Conservation (phyloP, 2,888 invertebrate species). For the Pycnomerus fuliginosus region DNA sequence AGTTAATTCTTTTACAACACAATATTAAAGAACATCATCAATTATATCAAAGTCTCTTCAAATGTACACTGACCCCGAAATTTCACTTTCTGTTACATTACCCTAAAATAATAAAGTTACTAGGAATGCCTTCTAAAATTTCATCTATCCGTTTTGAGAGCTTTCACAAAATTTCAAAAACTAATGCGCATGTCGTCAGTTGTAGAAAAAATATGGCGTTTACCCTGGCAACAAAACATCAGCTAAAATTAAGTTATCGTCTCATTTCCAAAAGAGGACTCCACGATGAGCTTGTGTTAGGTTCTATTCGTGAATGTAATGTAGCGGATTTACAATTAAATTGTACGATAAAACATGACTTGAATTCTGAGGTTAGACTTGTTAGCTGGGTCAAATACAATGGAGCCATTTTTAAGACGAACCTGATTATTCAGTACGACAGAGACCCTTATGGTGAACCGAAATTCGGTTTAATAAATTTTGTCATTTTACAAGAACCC, state of each 20-base stretch:
- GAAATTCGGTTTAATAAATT: too few relatives aligned
- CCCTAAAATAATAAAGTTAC: background rate
- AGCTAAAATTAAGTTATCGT: background rate
- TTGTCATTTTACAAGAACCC: too few relatives aligned
- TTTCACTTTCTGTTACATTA: conserved; percentile 1
- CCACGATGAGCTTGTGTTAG: background rate
- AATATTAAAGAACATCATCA: background rate
- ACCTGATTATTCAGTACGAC: too few relatives aligned
- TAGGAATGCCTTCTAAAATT: background rate
- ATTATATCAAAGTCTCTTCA: background rate
- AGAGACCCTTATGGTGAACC: too few relatives aligned
- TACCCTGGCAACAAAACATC: background rate
- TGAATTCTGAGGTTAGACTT: too few relatives aligned
- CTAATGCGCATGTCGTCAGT: background rate
- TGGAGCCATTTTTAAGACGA: too few relatives aligned
- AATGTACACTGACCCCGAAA: background rate
- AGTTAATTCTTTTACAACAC: background rate
- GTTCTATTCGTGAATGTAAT: too few relatives aligned
- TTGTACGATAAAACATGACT: too few relatives aligned
- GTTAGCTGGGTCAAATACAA: too few relatives aligned
- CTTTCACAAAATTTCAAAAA: background rate
- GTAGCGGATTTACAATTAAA: too few relatives aligned
- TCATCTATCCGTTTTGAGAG: background rate
- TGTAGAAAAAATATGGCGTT: background rate
- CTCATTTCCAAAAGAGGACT: background rate